Evolutionary conservation across 2,888 invertebrate species (phyloP), one percentile per base, ranked within the genome.

Genomic region (Doris montereyensis): DNA sequence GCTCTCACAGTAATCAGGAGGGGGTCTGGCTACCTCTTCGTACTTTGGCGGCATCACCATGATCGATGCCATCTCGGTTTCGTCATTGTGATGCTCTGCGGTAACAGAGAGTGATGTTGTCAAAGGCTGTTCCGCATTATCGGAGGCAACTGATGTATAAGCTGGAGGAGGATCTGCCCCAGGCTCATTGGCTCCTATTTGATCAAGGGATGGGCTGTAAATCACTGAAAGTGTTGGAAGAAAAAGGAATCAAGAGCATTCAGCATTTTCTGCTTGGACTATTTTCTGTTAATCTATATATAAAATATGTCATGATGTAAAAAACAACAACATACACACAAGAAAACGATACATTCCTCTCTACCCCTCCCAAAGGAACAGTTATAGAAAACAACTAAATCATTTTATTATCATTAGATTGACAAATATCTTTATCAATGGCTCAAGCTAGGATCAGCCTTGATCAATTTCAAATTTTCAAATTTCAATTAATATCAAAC

Each of bases 171-270:
- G 87, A 28, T 88, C 88, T 13, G 79, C 75, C 35, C 65, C 52
- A 35, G 78, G 82, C n/a, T 76, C 80, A n/a, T 84, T 84, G 35
- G 81, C 80, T 30, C 85, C 85, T 32, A 88, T 79, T 79, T 88
- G 88, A 76, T 89, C 88, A 81, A 87, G 85, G 5, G 88, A 89
- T 13, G 87, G 87, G 8, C 87, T 89, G 83, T 89, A 88, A 24
- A 88, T 87, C 65, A 89, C 88, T 89, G 84, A 13, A 3, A 28
- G n/a, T 17, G 5, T 17, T 24, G 21, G 10, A 77, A 70, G 13
- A 35, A 71, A 28, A 13, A 10, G 4, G 17, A 4, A 4, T 5
- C 34, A 73, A 41, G 8, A 34, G 17, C 26, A 2, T 52, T 52
- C 26, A 4, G n/a, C 57, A 1, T 71, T n/a, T n/a, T n/a, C n/a